Evolutionary conservation across 2,797 vertebrate genomes (phyloP), one percentile per base, ranked within the genome.

Genomic region (Macropodus opercularis): DNA sequence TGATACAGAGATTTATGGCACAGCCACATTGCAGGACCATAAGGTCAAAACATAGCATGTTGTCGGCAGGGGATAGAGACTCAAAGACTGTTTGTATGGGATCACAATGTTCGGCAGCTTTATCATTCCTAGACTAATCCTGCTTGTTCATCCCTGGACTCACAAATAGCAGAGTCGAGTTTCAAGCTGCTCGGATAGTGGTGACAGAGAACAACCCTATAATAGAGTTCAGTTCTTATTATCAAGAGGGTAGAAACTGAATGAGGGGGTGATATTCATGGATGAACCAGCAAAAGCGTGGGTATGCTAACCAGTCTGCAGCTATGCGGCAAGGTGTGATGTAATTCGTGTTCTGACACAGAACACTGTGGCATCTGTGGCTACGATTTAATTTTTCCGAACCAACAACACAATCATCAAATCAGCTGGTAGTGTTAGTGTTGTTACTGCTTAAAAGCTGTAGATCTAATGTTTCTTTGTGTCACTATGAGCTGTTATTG

Each of bases 81-180:
- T 80, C 70, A 72, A 76, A 81, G 72, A 69, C 51, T 81, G 82
- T 89, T 87, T 86, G 83, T 38, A 57, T 49, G 72, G 72, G 75
- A 80, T 75, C 81, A 89, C 88, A 84, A 49, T 83, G 85, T 86
- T 76, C 75, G 21, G 62, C 79, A 55, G 82, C 82, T 67, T 85
- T 79, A 59, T 88, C 90, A 90, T 90, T 89, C 88, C 90, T 50
- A 27, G 55, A 64, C 85, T 90, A 90, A 92, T 89, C 90, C 90
- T 53, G 55, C 80, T 84, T 83, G 80, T 84, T 87, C 64, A 57
- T 87, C 80, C 77, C 69, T 69, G 61, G 55, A 77, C 85, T 77
- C 75, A 76, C 80, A 85, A 81, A 89, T 79, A 83, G 72, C 64
- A 51, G 90, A 50, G 72, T 92, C 91, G 26, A 79, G 81, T 92